Percentiles rank a stretch among this genome's conserved stretches.
These are phyloP conservation scores for Ceyx melanurus DNA, from an alignment of 2,113 vertebrate species.

Conservation along the genomic window DNA sequence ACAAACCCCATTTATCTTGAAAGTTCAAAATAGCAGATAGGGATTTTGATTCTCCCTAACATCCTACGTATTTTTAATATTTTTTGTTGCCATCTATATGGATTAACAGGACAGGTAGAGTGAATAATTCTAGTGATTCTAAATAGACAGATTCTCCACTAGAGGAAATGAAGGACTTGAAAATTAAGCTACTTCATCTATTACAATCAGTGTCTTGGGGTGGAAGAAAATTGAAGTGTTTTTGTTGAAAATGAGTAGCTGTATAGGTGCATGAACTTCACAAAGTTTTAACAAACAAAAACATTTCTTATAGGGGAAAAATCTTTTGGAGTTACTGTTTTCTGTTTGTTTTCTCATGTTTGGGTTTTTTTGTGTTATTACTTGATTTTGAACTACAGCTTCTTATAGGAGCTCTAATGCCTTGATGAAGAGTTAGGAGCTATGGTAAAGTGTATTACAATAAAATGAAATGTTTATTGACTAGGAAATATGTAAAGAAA, in stretches of 20 bases:
- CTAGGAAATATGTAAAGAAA: not conserved
- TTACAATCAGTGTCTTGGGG: not conserved
- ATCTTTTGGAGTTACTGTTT: not conserved
- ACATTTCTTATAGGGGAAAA: accelerated
- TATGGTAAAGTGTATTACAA: not conserved
- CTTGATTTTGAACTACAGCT: not conserved
- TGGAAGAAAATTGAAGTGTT: not conserved
- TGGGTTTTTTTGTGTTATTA: not conserved
- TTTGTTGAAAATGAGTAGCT: not conserved
- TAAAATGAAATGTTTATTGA: not conserved
- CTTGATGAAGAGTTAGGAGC: not conserved
- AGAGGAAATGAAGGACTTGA: not conserved
- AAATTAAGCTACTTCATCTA: not conserved
- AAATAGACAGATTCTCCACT: not conserved
- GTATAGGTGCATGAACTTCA: not conserved
- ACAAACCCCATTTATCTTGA: accelerated
- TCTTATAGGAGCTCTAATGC: not conserved
- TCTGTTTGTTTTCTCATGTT: not conserved
- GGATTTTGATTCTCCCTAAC: not conserved
- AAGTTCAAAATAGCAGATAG: not conserved
- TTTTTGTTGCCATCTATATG: not conserved
- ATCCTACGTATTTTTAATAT: not conserved
- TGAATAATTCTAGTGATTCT: not conserved
- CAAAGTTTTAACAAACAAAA: not conserved
- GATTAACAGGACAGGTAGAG: not conserved